Base-by-base conservation (phyloP, 2,113 vertebrate genomes). In the Theristicus caerulescens region DNA sequence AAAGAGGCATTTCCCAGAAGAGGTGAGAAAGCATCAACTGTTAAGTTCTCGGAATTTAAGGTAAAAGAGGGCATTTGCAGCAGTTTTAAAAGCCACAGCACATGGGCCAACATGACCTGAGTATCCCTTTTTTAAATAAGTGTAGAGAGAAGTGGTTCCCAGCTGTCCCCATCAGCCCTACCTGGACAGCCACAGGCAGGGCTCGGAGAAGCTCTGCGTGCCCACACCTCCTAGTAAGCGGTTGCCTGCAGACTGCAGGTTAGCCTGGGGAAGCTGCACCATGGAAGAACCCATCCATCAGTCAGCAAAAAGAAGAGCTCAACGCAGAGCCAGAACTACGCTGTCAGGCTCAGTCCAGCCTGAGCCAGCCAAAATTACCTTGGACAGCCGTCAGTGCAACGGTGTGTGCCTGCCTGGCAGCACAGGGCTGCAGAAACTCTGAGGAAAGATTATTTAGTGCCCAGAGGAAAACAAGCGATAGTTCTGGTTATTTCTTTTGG, bases 401-500 rank as follows among this genome's bases (percentile, higher is more conserved):
- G 3, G 31, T 25, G 79, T 32, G 79, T 26, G 65, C 92, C 82
- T 31, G 83, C 93, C 84, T 79, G 66, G 95, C 88, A 86, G 88
- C 88, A 19, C 4, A 19, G 74, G 78, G 62, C 96, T 38, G 87
- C 71, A 61, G 7, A 19, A 71, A 38, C 79, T 49, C 47, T 3
- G 25, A 72, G 86, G 69, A 40, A 38, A 44, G 94, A 66, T 70
- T 32, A 58, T 46, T 90, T 4, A 6, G 49, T 38, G 85, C 67
- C 66, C 89, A 54, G 85, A 58, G 55, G 52, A 93, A 97, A 92
- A 92, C 73, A 80, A 94, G 74, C 1, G 1, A 82, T 40, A 66
- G 78, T 24, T 74, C 22, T 49, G 74, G 34, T 1, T 97, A 77
- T 96, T 97, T 95, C 91, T 86, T 47, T 94, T 86, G 92, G 95